Percentiles rank a stretch among this genome's conserved stretches.
These are phyloP conservation scores for Hephaestus fuliginosus DNA, from an alignment of 2,797 vertebrate genomes.

Conservation along the genomic window DNA sequence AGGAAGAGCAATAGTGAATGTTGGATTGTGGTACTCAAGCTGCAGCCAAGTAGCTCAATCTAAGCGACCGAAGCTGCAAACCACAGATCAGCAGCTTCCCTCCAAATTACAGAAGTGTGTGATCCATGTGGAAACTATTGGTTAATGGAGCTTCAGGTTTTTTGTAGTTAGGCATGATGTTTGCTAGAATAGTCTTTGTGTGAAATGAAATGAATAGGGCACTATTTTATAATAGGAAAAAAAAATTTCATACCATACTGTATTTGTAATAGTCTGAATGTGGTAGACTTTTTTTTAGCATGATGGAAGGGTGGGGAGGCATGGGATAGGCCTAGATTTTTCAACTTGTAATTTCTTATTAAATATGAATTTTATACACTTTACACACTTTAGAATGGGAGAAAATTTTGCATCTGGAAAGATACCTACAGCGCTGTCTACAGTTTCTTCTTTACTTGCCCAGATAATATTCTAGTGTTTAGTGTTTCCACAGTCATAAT, in stretches of 20 bases:
- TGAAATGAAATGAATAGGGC: conserved; percentile 23
- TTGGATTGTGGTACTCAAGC: conserved; percentile 13
- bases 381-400: conserved; percentile 4
- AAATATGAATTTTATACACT: conserved; percentile 26
- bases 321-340: conserved; percentile 16
- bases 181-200: conserved; percentile 47
- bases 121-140: conserved; percentile 1
- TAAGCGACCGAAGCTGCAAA: conserved; percentile 17
- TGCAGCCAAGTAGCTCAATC: conserved; percentile 20
- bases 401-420: conserved; percentile 5
- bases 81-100: conserved; percentile 22
- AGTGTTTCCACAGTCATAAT: conserved; percentile 35
- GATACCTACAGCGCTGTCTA: conserved; percentile 6
- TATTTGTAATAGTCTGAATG: conserved; percentile 55
- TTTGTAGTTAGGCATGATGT: conserved; percentile 68
- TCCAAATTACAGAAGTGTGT: conserved; percentile 17
- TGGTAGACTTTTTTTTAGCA: conserved; percentile 56
- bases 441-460: conserved; percentile 7
- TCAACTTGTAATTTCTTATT: conserved; percentile 37
- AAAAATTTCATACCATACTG: conserved; percentile 29
- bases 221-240: conserved; percentile 44
- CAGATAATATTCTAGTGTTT: conserved; percentile 20
- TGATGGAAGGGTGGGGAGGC: conserved; percentile 19
- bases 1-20: background rate
- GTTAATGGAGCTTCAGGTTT: conserved; percentile 15